Base-by-base conservation (phyloP, 2,888 invertebrate species). In the Orthosia gracilis region DNA sequence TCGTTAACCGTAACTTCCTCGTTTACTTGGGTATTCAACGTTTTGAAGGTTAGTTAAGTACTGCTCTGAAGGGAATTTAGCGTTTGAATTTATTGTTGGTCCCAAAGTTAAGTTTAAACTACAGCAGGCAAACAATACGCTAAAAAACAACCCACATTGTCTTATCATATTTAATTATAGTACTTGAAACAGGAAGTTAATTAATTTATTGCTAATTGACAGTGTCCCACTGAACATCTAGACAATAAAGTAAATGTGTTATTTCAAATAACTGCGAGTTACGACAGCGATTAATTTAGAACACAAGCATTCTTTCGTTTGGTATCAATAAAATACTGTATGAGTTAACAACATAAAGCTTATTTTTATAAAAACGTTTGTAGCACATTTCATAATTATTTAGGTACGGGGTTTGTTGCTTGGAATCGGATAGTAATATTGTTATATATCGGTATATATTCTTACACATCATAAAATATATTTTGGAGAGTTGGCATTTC, bases 261-360 rank as follows among this genome's bases (percentile, higher is more conserved):
- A 81, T 76, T 73, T 65, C 64, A 64, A 83, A 79, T 78, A 73
- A 54, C 50, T 73, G 76, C 66, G 49, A 70, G 71, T 77, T 72
- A 80, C 76, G 69, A 69, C 67, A 76, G 71, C 77, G 59, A 74
- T 73, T 72, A 78, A 86, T 85, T 83, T 82, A 73, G 87, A 90
- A 91, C 89, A 92, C 91, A 89, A 91, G 90, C 91, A 91, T 90
- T 90, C 89, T 86, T 80, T 82, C 76, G 76, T 85, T 80, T 84
- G 83, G 80, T 82, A 88, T 87, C 85, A 88, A 86, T 78, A 78
- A 81, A 78, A 85, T 88, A 89, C 84, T 88, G 88, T 90, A 86
- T 84, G 82, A 72, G 91, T 94, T 93, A 93, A 91, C 90, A 88
- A 93, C 92, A 92, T 87, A 91, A 92, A 93, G 91, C 91, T 91